A percentile compares a stretch with the other conserved stretches of the same genome.
phyloP scores from a whole-genome alignment of 2,888 invertebrate genomes.

The Epistrophe eligans region DNA sequence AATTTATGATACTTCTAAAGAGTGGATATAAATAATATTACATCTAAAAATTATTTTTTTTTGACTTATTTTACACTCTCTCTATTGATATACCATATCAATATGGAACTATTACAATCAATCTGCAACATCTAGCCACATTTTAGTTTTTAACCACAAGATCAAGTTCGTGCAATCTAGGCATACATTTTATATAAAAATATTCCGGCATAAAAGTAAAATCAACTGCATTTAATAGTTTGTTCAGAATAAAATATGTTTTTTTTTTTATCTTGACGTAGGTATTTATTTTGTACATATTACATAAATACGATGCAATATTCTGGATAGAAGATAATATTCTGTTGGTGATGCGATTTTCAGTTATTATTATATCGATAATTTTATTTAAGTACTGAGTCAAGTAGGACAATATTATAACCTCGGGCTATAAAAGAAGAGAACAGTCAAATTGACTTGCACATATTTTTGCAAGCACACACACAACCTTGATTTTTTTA shows the following conservation, averaged over 20 bases:
- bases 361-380: constrained; percentile 5
- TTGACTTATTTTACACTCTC: too few relatives aligned
- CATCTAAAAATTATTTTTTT: too few relatives aligned
- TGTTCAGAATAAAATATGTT: background rate
- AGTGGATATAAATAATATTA: too few relatives aligned
- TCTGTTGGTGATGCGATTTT: constrained; percentile 7
- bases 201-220: too few relatives aligned
- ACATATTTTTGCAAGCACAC: background rate
- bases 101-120: too few relatives aligned
- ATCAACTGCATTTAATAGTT: background rate
- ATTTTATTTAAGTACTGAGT: constrained; percentile 10
- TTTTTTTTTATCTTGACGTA: background rate
- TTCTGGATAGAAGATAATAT: background rate
- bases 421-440: background rate
- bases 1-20: too few relatives aligned
- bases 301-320: background rate
- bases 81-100: too few relatives aligned
- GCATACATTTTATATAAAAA: too few relatives aligned
- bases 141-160: too few relatives aligned
- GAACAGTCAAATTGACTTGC: background rate
- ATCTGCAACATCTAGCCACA: too few relatives aligned
- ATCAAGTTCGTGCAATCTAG: too few relatives aligned
- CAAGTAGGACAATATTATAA: background rate
- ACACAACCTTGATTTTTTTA: background rate
- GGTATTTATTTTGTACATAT: background rate